These are phyloP conservation scores for Mythimna pallens DNA, from an alignment of 2,888 invertebrate genomes.

Conservation along the genomic window DNA sequence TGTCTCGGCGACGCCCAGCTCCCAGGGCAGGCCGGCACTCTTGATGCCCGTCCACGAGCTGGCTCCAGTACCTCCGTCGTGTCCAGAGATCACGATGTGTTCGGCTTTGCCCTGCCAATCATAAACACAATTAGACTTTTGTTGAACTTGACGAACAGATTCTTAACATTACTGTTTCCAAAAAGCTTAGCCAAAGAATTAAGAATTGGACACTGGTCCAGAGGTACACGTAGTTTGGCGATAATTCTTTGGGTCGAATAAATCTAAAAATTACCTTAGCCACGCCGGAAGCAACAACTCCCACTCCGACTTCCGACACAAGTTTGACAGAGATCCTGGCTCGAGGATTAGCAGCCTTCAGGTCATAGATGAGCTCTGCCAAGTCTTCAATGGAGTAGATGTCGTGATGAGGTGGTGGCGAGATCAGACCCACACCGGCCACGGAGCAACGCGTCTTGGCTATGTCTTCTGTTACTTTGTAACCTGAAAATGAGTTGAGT, in stretches of 20 bases:
- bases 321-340: slow-evolving; percentile 99
- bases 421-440: slow-evolving; percentile 98
- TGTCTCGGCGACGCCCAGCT: slow-evolving; percentile 99
- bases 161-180: too few relatives aligned
- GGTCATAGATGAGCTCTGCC: slow-evolving; percentile 99
- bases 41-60: slow-evolving; percentile 99
- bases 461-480: slow-evolving; percentile 98
- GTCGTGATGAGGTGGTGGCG: slow-evolving; percentile 99
- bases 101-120: slow-evolving; percentile 96
- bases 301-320: slow-evolving; percentile 99
- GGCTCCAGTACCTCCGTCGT: slow-evolving; percentile 99
- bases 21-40: slow-evolving; percentile 99
- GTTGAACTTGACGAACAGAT: too few relatives aligned
- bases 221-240: too few relatives aligned
- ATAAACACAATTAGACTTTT: neutral
- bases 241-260: too few relatives aligned
- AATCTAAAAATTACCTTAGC: slow-evolving; percentile 93
- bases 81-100: slow-evolving; percentile 99
- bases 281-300: slow-evolving; percentile 99
- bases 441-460: slow-evolving; percentile 98
- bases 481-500: slow-evolving; percentile 77
- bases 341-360: slow-evolving; percentile 98
- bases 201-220: too few relatives aligned
- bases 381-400: slow-evolving; percentile 99
- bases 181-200: too few relatives aligned